Conservation (phyloP, 2,888 invertebrate genomes). For the Leptopterna dolabrata region DNA sequence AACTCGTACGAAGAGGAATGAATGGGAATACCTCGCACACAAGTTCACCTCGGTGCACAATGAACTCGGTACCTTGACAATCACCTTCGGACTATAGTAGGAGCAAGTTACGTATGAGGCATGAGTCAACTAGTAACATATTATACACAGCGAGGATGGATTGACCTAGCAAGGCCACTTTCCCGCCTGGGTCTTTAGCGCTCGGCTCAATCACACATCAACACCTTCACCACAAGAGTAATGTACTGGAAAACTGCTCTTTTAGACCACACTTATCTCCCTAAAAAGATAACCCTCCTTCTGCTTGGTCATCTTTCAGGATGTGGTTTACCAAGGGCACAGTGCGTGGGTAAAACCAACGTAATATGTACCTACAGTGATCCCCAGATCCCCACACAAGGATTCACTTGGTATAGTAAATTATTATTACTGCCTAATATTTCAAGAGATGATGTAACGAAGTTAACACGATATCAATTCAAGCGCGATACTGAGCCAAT, state of each 20-base stretch:
- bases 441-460: too few species aligned
- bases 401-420: too few species aligned
- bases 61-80: constrained; percentile 1
- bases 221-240: neutral
- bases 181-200: neutral
- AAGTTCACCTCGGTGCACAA: neutral
- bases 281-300: neutral
- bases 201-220: too few species aligned
- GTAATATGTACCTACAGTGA: too few species aligned
- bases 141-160: neutral
- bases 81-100: neutral
- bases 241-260: neutral
- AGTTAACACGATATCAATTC: too few species aligned
- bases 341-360: neutral
- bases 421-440: too few species aligned
- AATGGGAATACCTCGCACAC: neutral
- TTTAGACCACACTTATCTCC: neutral
- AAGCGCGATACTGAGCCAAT: too few species aligned
- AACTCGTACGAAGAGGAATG: neutral
- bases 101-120: neutral
- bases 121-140: neutral
- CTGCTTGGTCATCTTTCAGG: neutral
- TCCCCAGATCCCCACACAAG: too few species aligned
- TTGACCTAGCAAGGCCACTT: constrained; percentile 9
- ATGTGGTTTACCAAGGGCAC: neutral